Evolutionary conservation across 2,888 invertebrate genomes (phyloP), one percentile per base, ranked within the genome.

Genomic region (Timema cristinae): DNA sequence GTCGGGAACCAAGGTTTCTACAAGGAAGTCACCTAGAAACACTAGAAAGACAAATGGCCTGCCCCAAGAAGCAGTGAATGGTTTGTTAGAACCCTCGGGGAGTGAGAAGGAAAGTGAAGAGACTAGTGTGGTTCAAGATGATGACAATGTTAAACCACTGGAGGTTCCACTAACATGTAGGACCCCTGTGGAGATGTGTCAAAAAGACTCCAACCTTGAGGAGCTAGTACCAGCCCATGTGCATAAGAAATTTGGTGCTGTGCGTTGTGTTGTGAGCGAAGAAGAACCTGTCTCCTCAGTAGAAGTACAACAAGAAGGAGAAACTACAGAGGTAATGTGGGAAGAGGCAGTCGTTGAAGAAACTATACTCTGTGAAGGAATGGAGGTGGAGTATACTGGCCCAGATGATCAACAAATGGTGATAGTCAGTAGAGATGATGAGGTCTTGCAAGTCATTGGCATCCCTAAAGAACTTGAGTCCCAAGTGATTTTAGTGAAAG

Each of bases 181-280:
- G 47, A 69, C 69, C 47, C 52, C 72, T 32, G 67, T 69, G 10
- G 73, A 73, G 8, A 63, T 68, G 63, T 68, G 70, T 32, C 68
- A 70, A 10, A 56, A 69, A 63, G 69, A 71, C n/a, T 66, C 69
- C 49, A 72, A 63, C 56, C 56, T 66, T 49, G 61, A 59, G 11
- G 71, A 73, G 61, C 72, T 56, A 15, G 68, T 71, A 50, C 72
- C 70, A 16, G 15, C 52, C n/a, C 32, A 52, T 63, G 70, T 70
- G 50, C 86, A 86, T 78, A 87, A 87, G 77, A 86, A 86, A 77
- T 86, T 87, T 78, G 86, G 87, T 61, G 86, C 86, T 80, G 86
- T 85, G 77, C 81, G 86, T 52, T 63, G 63, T 47, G 47, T 47
- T 63, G 83, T 82, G 77, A 80, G 82, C 61, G 79, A 83, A 56